phyloP scores from a whole-genome alignment of 2,888 invertebrate genomes.

The Pharmacophagus antenor region DNA sequence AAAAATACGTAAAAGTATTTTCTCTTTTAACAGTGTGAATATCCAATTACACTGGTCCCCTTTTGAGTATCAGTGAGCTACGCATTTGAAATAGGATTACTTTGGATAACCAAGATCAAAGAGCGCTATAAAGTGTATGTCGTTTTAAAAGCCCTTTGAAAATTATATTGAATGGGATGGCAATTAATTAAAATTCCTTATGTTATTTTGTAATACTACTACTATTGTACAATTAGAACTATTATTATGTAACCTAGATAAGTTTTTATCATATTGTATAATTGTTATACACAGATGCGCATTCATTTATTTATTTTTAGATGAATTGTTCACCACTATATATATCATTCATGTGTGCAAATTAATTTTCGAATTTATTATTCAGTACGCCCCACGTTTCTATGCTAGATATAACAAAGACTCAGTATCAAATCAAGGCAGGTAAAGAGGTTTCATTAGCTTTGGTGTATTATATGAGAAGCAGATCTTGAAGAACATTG shows the following conservation, averaged over 20 bases:
- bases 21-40: background rate
- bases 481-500: too few species aligned
- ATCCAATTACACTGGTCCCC: slow-evolving; percentile 12
- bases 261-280: background rate
- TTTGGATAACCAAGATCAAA: slow-evolving; percentile 15
- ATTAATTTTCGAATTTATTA: too few species aligned
- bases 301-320: background rate
- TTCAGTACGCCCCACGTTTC: too few species aligned
- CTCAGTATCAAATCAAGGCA: too few species aligned
- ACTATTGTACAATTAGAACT: too few species aligned
- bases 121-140: slow-evolving; percentile 21
- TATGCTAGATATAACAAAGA: too few species aligned
- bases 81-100: slow-evolving; percentile 22
- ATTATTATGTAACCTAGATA: background rate
- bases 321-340: too few species aligned
- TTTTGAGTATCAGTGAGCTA: slow-evolving; percentile 10
- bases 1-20: background rate
- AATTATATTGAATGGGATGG: background rate
- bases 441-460: too few species aligned
- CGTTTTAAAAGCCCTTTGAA: slow-evolving; percentile 16
- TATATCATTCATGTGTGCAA: too few species aligned
- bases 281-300: background rate
- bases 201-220: too few species aligned
- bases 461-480: too few species aligned
- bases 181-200: background rate